Conservation (phyloP, 2,113 vertebrate genomes). For the Anser cygnoides region DNA sequence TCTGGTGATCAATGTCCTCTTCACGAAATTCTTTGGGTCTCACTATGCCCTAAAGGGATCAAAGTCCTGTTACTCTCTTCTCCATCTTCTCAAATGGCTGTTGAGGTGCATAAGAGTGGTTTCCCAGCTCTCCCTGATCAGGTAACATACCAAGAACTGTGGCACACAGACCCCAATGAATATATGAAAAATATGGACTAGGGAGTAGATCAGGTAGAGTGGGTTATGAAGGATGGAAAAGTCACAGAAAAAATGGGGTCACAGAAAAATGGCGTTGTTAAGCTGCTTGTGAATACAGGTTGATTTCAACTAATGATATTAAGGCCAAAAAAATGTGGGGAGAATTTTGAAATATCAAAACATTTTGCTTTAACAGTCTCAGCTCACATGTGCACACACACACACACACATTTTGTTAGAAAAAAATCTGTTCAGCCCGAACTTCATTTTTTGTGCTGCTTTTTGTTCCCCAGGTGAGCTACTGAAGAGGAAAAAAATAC, state of each 20-base stretch:
- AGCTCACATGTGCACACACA: too few species aligned
- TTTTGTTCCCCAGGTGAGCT: not conserved
- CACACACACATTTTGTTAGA: not conserved
- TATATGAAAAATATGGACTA: not conserved
- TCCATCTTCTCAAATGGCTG: not conserved
- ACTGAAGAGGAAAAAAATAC: not conserved
- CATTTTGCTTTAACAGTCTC: not conserved
- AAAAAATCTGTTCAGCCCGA: not conserved
- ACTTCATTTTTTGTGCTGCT: not conserved
- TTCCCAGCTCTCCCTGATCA: not conserved
- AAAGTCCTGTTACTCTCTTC: not conserved
- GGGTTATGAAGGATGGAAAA: not conserved
- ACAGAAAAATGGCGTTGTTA: not conserved
- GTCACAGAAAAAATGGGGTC: not conserved
- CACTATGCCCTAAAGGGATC: not conserved
- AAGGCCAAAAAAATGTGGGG: not conserved
- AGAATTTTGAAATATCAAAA: not conserved
- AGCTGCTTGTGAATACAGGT: not conserved
- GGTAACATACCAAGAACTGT: not conserved
- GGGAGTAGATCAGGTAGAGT: not conserved
- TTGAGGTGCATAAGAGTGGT: not conserved
- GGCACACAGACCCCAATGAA: not conserved
- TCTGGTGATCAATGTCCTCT: not conserved
- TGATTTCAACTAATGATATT: not conserved
- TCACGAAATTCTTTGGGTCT: not conserved